Evolutionary conservation across 2,797 vertebrate species (phyloP).

Genomic region (Rhynchotus rufescens): DNA sequence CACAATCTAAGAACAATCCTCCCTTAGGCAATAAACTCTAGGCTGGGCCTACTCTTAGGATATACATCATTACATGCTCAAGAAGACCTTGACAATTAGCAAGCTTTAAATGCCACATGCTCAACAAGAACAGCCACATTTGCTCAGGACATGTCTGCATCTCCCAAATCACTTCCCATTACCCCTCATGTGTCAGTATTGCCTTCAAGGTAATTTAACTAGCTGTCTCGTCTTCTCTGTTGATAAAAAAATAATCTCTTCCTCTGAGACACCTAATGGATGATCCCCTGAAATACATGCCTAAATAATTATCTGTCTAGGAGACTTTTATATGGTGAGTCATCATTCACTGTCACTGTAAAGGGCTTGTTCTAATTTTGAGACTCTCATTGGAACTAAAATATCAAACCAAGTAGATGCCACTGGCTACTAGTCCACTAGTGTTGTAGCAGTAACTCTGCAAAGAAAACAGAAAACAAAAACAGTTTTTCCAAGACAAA

Average conservation of each 20-base stretch:
- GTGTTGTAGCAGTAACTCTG: background rate
- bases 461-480: slow-evolving; percentile 20
- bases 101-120: background rate
- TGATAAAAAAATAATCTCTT: slow-evolving; percentile 62
- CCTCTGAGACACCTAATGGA: slow-evolving; percentile 63
- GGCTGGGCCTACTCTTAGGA: background rate
- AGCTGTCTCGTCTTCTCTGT: slow-evolving; percentile 29
- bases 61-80: background rate
- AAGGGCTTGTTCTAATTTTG: slow-evolving; percentile 65
- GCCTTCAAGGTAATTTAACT: slow-evolving; percentile 60
- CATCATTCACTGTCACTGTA: slow-evolving; percentile 63
- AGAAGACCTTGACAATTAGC: background rate
- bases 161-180: background rate
- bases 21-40: background rate
- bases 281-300: slow-evolving; percentile 65
- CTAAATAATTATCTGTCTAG: slow-evolving; percentile 68
- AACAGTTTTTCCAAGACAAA: background rate
- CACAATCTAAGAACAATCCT: background rate
- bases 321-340: slow-evolving; percentile 44
- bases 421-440: slow-evolving; percentile 31
- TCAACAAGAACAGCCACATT: background rate
- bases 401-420: slow-evolving; percentile 23
- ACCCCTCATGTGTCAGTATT: slow-evolving; percentile 5
- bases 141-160: background rate
- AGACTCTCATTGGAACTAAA: slow-evolving; percentile 63